Evolutionary conservation across 92 coral and sea anemone species (phyloP), one percentile per base, ranked within the genome.

Genomic region (Siderastrea siderea): DNA sequence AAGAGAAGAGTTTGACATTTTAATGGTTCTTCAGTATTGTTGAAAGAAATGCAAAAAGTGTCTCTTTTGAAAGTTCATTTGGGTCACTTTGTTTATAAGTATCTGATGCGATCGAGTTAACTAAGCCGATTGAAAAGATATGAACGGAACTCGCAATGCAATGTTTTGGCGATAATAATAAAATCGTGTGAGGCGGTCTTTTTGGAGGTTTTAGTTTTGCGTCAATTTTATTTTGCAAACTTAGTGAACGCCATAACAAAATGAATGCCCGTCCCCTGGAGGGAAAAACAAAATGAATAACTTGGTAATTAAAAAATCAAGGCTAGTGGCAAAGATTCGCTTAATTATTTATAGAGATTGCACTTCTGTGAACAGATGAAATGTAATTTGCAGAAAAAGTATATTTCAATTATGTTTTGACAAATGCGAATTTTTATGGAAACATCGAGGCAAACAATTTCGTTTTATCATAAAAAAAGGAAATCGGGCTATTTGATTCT

Each of bases 91-190:
- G 50, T 6, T 82, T 48, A 59, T 58, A 71, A 72, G 77, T 69
- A 60, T 12, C 87, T 47, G 67, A 68, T 68, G 51, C 44, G 46
- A 66, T 80, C 74, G 52, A 80, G 74, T 80, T 50, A 80, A 80
- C 84, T 51, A 80, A 68, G 53, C 76, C 73, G 54, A 68, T 45
- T 6, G 53, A 17, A 4, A 1, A 52, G 75, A 54, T 81, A 53
- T 50, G 4, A 50, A 55, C 54, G 67, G 55, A 13, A 26, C 71
- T 65, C 19, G 13, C 74, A 14, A 54, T 14, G 51, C 4, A 66
- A 80, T 51, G 26, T 66, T 51, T 26, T 26, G 38, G 38, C 38
- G 38, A 26, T 57, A 2, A n/a, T 4, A 74, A 79, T 79, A 79
- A 79, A 43, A 79, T 64, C 69, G 61, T 47, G n/a, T 4, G 26